Evolutionary conservation across 2,797 vertebrate genomes (phyloP).

Genomic region (Corythornis leucogaster): DNA sequence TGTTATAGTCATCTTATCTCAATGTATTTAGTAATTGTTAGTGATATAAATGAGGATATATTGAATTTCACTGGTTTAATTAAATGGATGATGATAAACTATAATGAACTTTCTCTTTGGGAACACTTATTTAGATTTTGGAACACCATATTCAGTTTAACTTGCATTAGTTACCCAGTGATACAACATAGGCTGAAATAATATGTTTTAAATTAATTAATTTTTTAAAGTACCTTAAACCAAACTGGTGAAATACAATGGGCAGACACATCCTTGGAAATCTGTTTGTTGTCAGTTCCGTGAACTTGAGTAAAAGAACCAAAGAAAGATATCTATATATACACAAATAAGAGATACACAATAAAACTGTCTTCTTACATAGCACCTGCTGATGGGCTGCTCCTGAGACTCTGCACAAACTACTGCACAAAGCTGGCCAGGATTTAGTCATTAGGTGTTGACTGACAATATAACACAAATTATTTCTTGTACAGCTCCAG

Average conservation of each 20-base stretch:
- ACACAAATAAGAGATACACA: slow-evolving; percentile 24
- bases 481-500: neutral
- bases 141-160: neutral
- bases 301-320: slow-evolving; percentile 16
- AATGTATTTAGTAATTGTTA: neutral
- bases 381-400: neutral
- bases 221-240: neutral
- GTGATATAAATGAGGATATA: neutral
- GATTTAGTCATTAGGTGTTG: neutral
- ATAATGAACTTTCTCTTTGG: neutral
- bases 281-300: neutral
- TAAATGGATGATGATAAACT: neutral
- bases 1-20: neutral
- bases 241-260: neutral
- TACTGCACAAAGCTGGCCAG: neutral
- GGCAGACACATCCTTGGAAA: neutral
- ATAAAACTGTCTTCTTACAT: slow-evolving; percentile 22
- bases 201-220: neutral
- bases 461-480: neutral
- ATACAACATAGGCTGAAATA: neutral
- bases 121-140: neutral
- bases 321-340: slow-evolving; percentile 23
- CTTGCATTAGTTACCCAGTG: neutral
- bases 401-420: neutral
- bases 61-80: neutral